Base-by-base conservation (phyloP, 2,113 vertebrate species). In the Oostethus manadensis region DNA sequence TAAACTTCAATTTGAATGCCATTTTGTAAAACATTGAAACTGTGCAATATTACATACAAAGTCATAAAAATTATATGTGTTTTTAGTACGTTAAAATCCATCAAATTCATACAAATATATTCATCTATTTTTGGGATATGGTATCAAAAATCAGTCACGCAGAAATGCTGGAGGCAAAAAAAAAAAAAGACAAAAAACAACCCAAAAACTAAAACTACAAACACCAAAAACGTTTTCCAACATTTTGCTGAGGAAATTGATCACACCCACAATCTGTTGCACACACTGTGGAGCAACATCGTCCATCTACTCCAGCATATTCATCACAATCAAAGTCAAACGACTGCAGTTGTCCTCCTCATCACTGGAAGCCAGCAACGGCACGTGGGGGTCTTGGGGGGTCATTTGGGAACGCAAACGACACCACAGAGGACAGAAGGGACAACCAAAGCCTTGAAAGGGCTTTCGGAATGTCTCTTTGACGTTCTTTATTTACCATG, bases 281-380 rank as follows among this genome's bases (percentile, higher is more conserved):
- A 71, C 23, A 29, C 59, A 55, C 62, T 20, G 73, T 43, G 68
- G 64, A 66, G 56, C 55, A n/a, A 44, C 60, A 59, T 20, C 21
- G 23, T 45, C 57, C 16, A 43, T 17, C 38, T 51, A 38, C 45
- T 59, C 55, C 51, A 22, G 65, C 74, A 57, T 1, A 57, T 68
- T 63, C 42, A 66, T 47, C 58, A 73, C 18, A 62, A 71, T 76
- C 53, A 68, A 70, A 83, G 69, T 74, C 73, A 70, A 81, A 71
- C 18, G 35, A 48, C 62, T 74, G 62, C 69, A 61, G 49, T 56
- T 73, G 38, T 60, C n/a, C 61, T 67, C 59, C 56, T 26, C n/a
- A 20, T n/a, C 50, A 48, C 64, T 65, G 61, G 54, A 60, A 73
- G 53, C 68, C 55, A 65, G 40, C 54, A 35, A 21, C 35, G 65